Base-by-base conservation (phyloP, 2,797 vertebrate species). In the Enteromius afrohamiltoni region DNA sequence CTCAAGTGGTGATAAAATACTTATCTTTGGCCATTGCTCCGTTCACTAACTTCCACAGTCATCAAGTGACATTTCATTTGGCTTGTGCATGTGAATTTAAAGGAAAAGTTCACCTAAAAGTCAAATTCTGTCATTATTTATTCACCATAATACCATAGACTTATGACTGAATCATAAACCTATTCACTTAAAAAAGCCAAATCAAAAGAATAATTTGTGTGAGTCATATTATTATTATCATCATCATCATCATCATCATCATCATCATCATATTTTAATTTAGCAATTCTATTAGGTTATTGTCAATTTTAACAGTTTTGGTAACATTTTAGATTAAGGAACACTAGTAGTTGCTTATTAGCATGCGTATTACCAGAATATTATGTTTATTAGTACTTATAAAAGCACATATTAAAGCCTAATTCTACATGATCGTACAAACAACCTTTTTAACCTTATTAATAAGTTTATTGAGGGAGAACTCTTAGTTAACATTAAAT, bases 21-120 rank as follows among this genome's bases (percentile, higher is more conserved):
- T 31, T 26, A 14, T 64, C 55, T 77, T 77, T 62, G 75, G 75
- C 60, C 26, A 49, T 31, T 47, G 10, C 19, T 29, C 9, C 9
- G 2, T 34, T 31, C 62, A 77, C 4, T 17, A 14, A 53, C n/a
- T 26, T 62, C 55, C n/a, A 60, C 34, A 40, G n/a, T 60, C 13
- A 31, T 53, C 71, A 55, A 74, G 4, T 45, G 42, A 29, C 37
- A 62, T 65, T 78, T 65, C 16, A 62, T 78, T 67, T 65, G 77
- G 77, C 40, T 49, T 34, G 26, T 23, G n/a, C n/a, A 9, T 26
- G 2, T 19, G 14, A 62, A 16, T 51, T 31, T 51, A 29, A 71
- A 51, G 4, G 5, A 21, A 51, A 21, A 53, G 19, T n/a, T 16
- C 6, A 34, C 1, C 45, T 3, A 53, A 14, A 53, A 21, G 2